These are phyloP conservation scores for Scaptomyza graminum DNA, from an alignment of 1,140 invertebrate genomes.

Conservation along the genomic window DNA sequence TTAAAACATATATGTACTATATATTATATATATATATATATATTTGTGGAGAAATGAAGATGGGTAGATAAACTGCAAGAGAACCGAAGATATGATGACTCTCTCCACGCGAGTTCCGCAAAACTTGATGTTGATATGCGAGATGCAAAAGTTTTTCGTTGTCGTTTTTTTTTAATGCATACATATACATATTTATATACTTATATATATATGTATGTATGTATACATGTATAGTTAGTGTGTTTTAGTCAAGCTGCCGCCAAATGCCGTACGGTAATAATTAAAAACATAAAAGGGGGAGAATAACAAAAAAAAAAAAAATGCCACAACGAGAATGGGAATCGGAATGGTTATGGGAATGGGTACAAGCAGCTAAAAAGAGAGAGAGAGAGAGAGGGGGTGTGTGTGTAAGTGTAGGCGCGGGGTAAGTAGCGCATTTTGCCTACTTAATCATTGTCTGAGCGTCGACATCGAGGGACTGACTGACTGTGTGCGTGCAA, in stretches of 20 bases:
- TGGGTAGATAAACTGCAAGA: conserved; percentile 7
- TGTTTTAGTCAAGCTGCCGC: conserved; percentile 67
- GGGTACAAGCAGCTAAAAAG: conserved; percentile 24
- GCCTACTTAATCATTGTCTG: conserved; percentile 82
- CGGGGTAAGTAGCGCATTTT: conserved; percentile 60
- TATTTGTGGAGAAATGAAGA: conserved; percentile 8
- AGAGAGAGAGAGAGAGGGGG: background rate
- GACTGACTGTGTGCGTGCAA: conserved; percentile 63
- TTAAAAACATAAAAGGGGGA: conserved; percentile 78
- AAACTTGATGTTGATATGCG: conserved; percentile 34
- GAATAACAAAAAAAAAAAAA: conserved; percentile 15
- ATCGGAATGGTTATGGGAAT: conserved; percentile 34
- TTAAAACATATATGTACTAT: background rate
- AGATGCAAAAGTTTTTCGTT: conserved; percentile 20
- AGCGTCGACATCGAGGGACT: conserved; percentile 41
- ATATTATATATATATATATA: background rate
- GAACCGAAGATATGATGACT: conserved; percentile 25
- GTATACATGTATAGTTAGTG: conserved; percentile 3
- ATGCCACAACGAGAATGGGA: conserved; percentile 45
- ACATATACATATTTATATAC: background rate
- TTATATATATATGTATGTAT: conserved; percentile 22
- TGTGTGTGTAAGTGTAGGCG: background rate
- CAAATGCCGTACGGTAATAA: conserved; percentile 76
- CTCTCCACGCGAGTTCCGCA: conserved; percentile 23
- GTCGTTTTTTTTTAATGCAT: conserved; percentile 9